Percentiles rank a stretch among this genome's conserved stretches.
These are phyloP conservation scores for Burhinus oedicnemus DNA, from an alignment of 2,113 vertebrate genomes.

Conservation along the genomic window DNA sequence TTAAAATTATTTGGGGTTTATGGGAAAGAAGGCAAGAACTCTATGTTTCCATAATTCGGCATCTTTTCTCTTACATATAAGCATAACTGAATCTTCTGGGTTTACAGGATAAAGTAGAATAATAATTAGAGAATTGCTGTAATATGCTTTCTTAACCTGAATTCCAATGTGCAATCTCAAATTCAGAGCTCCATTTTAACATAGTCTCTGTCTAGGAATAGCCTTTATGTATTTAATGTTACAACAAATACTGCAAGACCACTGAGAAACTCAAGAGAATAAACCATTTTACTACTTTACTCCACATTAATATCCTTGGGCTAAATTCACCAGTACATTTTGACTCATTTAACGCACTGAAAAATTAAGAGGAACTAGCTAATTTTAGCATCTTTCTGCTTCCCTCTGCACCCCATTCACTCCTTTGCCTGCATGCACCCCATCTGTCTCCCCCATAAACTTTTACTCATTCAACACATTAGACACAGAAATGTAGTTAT, in stretches of 20 bases:
- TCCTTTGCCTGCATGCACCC: neutral
- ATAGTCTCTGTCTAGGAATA: neutral
- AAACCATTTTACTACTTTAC: neutral
- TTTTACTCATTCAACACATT: neutral
- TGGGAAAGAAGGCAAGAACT: neutral
- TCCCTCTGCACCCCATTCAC: neutral
- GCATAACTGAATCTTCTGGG: neutral
- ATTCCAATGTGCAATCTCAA: neutral
- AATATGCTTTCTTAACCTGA: neutral
- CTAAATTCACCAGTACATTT: neutral
- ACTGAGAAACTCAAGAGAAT: neutral
- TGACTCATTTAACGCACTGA: neutral
- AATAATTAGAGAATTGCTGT: neutral
- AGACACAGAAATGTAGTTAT: neutral
- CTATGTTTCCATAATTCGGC: neutral
- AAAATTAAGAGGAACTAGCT: neutral
- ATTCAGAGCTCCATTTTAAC: neutral
- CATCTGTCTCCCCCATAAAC: neutral
- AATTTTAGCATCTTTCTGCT: neutral
- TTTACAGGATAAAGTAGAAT: neutral
- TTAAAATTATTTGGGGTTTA: neutral
- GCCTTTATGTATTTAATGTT: neutral
- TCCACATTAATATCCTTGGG: neutral
- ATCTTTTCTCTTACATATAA: neutral
- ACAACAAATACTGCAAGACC: neutral